Base-by-base conservation (phyloP, 2,888 invertebrate genomes). In the Chrysolina oricalcia region DNA sequence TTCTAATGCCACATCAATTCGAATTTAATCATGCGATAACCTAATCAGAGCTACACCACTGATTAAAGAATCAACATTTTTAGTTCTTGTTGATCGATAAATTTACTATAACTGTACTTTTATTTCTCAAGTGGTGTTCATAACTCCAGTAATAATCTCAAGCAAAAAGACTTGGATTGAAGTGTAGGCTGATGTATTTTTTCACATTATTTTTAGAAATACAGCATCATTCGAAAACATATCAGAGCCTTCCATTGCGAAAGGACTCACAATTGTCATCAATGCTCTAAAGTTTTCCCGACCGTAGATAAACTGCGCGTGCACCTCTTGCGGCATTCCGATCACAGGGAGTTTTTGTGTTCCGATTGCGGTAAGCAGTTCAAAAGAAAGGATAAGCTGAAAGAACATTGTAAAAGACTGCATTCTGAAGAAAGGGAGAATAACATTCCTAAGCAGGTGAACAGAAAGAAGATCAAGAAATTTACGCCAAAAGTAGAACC, bases 301-400 rank as follows among this genome's bases (percentile, higher is more conserved):
- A 92, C 94, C 2, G 88, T 91, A 40, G 94, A 94, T 86, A 95
- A 94, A 85, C 88, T 95, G 65, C 91, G 93, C 76, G 91, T 94
- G 87, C 95, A 95, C 87, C 90, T 93, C 88, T 87, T 95, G 70
- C 91, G 91, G 87, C 93, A 93, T 86, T 92, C 92, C 0, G 91
- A 92, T 81, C 91, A 90, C 81, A 75, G 82, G 35, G 93, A 94
- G 84, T 95, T 94, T 88, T 90, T 94, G 78, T 96, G 96, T 84
- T 92, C 93, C 5, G 91, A 92, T 83, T 95, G 96, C 87, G 94
- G 94, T 0, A 93, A 93, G 81, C 93, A 93, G 85, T 95, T 95
- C 86, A 94, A 94, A 84, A 90, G 95, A 27, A 94, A 94, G 82
- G 94, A 94, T 83, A 94, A 94, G 85, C 87, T 95, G 66, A 92